Conservation (phyloP, 1,140 invertebrate genomes). For the Leptinotarsa texana region DNA sequence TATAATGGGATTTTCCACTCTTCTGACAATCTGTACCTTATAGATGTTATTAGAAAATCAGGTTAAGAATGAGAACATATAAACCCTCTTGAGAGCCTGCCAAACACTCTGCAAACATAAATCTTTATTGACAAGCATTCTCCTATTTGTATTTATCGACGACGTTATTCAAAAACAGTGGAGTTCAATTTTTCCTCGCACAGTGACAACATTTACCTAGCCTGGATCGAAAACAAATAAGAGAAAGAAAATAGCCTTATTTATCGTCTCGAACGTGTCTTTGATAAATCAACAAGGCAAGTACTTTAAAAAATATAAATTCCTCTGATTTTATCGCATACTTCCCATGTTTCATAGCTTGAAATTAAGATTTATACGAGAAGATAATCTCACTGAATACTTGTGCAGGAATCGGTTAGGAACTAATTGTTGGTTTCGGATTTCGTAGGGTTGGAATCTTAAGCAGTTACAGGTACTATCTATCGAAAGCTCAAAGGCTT, state of each 20-base stretch:
- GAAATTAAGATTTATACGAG: constrained; percentile 1
- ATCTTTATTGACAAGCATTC: not conserved
- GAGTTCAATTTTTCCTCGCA: not conserved
- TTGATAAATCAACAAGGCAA: constrained; percentile 1
- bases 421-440: constrained; percentile 1
- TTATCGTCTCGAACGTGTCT: not conserved
- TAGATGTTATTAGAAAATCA: no score
- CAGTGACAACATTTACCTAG: constrained; percentile 2
- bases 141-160: not conserved
- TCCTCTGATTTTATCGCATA: constrained; percentile 1
- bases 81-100: not conserved
- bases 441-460: not conserved
- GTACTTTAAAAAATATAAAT: not conserved
- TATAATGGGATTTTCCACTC: no score
- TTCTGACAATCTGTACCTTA: no score
- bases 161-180: not conserved
- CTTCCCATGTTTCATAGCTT: constrained; percentile 3
- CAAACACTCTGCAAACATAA: not conserved
- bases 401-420: not conserved
- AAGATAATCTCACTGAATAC: not conserved
- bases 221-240: not conserved
- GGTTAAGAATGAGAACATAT: not conserved
- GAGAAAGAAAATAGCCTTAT: not conserved
- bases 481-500: not conserved
- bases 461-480: not conserved